A percentile compares a stretch with the other conserved stretches of the same genome.
Conservation (phyloP, 2,888 invertebrate genomes). For the Catocala sponsa region DNA sequence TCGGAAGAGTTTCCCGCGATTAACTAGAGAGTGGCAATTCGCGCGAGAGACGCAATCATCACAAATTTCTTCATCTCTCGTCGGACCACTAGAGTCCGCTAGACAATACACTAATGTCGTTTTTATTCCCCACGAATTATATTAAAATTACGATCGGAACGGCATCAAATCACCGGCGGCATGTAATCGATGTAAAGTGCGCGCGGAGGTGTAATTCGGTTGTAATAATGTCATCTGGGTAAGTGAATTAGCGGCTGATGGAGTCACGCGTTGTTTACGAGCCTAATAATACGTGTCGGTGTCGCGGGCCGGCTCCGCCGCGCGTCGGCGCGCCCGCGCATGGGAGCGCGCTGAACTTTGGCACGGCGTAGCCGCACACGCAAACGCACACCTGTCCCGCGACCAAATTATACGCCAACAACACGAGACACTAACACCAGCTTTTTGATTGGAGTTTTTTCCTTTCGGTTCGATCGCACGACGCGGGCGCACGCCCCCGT, state of each 20-base stretch:
- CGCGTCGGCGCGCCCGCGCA: conserved; percentile 29
- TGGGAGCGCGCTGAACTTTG: conserved; percentile 70
- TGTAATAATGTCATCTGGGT: conserved; percentile 72
- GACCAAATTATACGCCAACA: conserved; percentile 19
- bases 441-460: conserved; percentile 29
- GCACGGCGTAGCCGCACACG: conserved; percentile 33
- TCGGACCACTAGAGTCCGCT: conserved; percentile 33
- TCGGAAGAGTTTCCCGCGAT: conserved; percentile 29
- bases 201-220: conserved; percentile 62
- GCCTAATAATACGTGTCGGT: conserved; percentile 58
- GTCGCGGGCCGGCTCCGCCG: conserved; percentile 20
- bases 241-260: conserved; percentile 69
- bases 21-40: conserved; percentile 21
- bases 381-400: conserved; percentile 45
- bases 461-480: conserved; percentile 9
- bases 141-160: conserved; percentile 68
- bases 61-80: conserved; percentile 49
- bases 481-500: neutral
- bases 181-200: conserved; percentile 58
- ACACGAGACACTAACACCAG: conserved; percentile 11
- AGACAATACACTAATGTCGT: conserved; percentile 60
- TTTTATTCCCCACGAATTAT: conserved; percentile 62
- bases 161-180: conserved; percentile 59
- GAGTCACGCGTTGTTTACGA: conserved; percentile 73
- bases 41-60: conserved; percentile 41